phyloP scores from a whole-genome alignment of 2,888 invertebrate species.

The Nomada hirtipes region DNA sequence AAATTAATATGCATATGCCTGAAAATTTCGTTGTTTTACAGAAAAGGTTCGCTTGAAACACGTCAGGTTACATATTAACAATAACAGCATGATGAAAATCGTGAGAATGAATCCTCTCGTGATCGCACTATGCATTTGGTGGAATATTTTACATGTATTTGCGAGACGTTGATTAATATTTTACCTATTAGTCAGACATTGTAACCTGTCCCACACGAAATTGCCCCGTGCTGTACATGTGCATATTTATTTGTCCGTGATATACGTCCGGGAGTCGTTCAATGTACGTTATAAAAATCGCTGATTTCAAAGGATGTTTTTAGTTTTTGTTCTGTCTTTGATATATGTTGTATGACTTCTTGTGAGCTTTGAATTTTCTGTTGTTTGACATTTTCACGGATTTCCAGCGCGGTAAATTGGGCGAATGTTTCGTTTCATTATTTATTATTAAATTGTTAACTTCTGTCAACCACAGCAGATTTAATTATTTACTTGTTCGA shows the following conservation, averaged over 20 bases:
- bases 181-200: not conserved
- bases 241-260: slow-evolving; percentile 1
- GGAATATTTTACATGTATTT: slow-evolving; percentile 1
- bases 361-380: too few species aligned
- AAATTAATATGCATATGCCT: slow-evolving; percentile 1
- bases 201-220: not conserved
- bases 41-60: slow-evolving; percentile 25
- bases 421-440: too few species aligned
- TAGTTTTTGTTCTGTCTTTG: not conserved
- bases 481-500: too few species aligned
- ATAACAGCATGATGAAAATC: slow-evolving; percentile 35
- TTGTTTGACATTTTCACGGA: not conserved
- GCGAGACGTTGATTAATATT: slow-evolving; percentile 15
- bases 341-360: not conserved
- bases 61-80: not conserved
- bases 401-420: too few species aligned
- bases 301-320: not conserved
- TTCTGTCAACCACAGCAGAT: too few species aligned
- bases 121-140: slow-evolving; percentile 2
- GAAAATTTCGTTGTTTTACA: slow-evolving; percentile 21
- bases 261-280: not conserved
- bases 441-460: too few species aligned
- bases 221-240: not conserved
- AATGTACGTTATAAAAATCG: not conserved
- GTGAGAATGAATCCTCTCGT: not conserved